phyloP scores from a whole-genome alignment of 2,888 invertebrate genomes.

The Podotricha telesiphe region DNA sequence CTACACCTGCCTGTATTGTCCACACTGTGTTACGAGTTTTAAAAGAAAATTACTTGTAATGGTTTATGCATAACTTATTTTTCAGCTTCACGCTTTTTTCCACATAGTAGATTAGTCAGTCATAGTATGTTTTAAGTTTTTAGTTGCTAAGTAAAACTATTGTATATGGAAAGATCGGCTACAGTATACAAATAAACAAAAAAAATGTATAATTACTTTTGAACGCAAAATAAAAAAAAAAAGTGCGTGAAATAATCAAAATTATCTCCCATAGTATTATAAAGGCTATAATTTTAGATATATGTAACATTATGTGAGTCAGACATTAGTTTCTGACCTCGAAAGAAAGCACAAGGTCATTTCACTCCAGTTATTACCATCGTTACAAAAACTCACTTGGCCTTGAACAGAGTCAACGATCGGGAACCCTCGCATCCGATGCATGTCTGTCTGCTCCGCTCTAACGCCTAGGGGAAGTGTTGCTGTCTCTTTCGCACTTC shows the following conservation, averaged over 20 bases:
- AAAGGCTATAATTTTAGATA: neutral
- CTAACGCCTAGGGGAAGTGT: slow-evolving; percentile 48
- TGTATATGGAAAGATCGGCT: too few species aligned
- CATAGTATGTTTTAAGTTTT: too few species aligned
- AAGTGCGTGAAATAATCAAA: neutral
- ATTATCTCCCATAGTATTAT: neutral
- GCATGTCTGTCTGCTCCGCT: slow-evolving; percentile 61
- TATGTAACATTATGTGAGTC: slow-evolving; percentile 28
- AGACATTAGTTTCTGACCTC: slow-evolving; percentile 57
- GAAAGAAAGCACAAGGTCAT: slow-evolving; percentile 78
- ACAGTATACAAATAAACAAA: too few species aligned
- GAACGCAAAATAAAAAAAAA: neutral
- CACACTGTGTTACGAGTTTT: slow-evolving; percentile 4
- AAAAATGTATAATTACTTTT: too few species aligned
- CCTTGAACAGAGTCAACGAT: slow-evolving; percentile 81
- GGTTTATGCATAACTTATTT: too few species aligned
- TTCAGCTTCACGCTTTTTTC: too few species aligned
- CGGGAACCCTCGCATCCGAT: slow-evolving; percentile 81
- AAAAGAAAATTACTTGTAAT: neutral
- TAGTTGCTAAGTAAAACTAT: too few species aligned
- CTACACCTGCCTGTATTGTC: slow-evolving; percentile 36
- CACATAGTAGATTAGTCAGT: too few species aligned
- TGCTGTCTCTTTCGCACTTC: slow-evolving; percentile 60
- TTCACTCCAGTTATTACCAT: slow-evolving; percentile 69
- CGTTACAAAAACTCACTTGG: slow-evolving; percentile 71